Percentiles rank a stretch among this genome's conserved stretches.
phyloP scores from a whole-genome alignment of 2,888 invertebrate species.

The Yponomeuta sedellus region DNA sequence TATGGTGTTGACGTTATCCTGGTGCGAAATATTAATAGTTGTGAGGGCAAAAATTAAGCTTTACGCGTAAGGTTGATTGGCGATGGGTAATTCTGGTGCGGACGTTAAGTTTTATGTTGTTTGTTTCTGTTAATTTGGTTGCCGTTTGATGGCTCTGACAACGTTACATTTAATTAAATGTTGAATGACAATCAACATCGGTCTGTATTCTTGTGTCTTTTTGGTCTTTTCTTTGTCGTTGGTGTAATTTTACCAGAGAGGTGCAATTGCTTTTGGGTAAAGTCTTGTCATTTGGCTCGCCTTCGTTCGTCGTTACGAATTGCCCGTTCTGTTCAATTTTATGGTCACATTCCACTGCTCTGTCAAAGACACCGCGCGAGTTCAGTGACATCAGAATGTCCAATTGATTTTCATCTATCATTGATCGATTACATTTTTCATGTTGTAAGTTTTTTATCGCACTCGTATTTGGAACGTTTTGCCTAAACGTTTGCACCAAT shows the following conservation, averaged over 20 bases:
- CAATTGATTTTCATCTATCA: neutral
- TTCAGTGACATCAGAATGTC: slow-evolving; percentile 12
- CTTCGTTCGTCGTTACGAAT: slow-evolving; percentile 23
- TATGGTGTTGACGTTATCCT: slow-evolving; percentile 73
- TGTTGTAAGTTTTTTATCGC: neutral
- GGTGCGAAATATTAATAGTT: slow-evolving; percentile 74
- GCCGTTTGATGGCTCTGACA: slow-evolving; percentile 30
- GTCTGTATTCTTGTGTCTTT: neutral
- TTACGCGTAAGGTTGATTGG: slow-evolving; percentile 39
- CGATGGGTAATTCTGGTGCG: slow-evolving; percentile 70
- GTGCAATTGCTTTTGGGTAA: slow-evolving; percentile 30
- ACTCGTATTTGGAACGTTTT: no score
- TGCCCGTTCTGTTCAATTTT: slow-evolving; percentile 9
- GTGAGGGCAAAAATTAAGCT: slow-evolving; percentile 76
- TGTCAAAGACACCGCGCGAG: slow-evolving; percentile 14
- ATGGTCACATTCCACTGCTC: slow-evolving; percentile 17
- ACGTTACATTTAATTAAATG: slow-evolving; percentile 21
- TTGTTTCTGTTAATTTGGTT: slow-evolving; percentile 68
- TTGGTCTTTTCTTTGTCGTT: neutral
- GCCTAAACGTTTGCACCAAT: no score
- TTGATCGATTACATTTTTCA: neutral
- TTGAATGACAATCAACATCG: neutral
- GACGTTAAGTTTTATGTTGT: slow-evolving; percentile 36
- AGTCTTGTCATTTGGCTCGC: slow-evolving; percentile 53
- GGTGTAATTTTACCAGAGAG: neutral